These are phyloP conservation scores for Deilephila elpenor DNA, from an alignment of 2,888 invertebrate genomes.

Conservation along the genomic window DNA sequence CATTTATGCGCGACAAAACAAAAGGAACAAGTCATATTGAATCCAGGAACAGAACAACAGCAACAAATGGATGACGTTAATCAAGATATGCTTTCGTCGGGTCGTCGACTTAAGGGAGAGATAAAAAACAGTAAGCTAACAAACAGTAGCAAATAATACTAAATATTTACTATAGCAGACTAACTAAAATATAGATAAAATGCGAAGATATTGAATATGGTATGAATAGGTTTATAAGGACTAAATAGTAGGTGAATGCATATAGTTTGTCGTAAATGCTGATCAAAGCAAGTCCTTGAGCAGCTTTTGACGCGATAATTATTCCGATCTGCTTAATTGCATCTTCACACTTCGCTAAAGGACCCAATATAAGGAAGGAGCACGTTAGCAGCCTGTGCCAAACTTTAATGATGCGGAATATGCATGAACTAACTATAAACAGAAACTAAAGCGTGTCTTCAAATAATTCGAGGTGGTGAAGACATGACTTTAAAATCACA, in stretches of 20 bases:
- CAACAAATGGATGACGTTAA: not conserved
- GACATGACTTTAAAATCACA: too few relatives aligned
- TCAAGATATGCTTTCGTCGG: not conserved
- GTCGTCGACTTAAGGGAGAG: not conserved
- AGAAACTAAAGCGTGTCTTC: not conserved
- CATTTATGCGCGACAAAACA: not conserved
- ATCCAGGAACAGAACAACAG: not conserved
- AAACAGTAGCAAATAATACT: not conserved
- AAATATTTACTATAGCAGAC: not conserved
- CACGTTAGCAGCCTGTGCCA: not conserved
- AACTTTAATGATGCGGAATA: not conserved
- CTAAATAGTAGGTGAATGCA: not conserved
- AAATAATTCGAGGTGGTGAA: too few relatives aligned
- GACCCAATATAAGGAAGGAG: not conserved
- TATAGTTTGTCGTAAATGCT: not conserved
- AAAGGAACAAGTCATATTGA: constrained; percentile 6
- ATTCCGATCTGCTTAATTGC: not conserved
- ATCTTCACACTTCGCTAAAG: not conserved
- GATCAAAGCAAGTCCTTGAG: not conserved
- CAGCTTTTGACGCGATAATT: not conserved
- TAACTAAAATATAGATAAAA: not conserved
- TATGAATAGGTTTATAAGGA: not conserved
- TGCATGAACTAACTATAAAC: not conserved
- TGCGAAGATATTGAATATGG: not conserved
- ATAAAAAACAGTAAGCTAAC: not conserved